Evolutionary conservation across 2,888 invertebrate species (phyloP).

Genomic region (Drosophila borborema): DNA sequence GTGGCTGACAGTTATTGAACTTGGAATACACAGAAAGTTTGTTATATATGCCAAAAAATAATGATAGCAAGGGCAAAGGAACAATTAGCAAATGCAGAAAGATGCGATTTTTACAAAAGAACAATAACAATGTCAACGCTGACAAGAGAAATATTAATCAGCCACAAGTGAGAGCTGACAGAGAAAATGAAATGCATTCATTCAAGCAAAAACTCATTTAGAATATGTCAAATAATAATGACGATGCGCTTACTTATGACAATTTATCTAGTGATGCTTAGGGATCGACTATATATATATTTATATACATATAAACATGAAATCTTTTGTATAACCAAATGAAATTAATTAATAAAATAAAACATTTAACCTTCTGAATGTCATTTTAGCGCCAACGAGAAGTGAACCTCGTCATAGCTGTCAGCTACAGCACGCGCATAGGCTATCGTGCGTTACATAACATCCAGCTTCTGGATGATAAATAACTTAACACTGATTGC

Average conservation of each 20-base stretch:
- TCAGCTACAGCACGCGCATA: background rate
- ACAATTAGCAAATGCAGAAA: conserved; percentile 27
- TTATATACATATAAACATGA: background rate
- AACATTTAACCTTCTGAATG: conserved; percentile 9
- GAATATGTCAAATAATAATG: conserved; percentile 32
- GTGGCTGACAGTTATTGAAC: conserved; percentile 50
- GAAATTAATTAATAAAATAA: background rate
- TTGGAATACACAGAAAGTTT: background rate
- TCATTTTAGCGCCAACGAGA: background rate
- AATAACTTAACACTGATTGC: background rate
- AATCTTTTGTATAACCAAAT: background rate
- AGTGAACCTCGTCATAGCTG: background rate
- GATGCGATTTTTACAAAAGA: background rate
- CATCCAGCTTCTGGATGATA: background rate
- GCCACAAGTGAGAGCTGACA: conserved; percentile 19
- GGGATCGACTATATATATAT: background rate
- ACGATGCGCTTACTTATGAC: conserved; percentile 4
- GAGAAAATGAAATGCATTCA: conserved; percentile 19
- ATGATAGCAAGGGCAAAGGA: conserved; percentile 6
- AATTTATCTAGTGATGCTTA: background rate
- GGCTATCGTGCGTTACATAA: background rate
- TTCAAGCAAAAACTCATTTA: conserved; percentile 34
- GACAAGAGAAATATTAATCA: conserved; percentile 8
- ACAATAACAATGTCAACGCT: conserved; percentile 1
- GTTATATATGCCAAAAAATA: background rate